A percentile compares a stretch with the other conserved stretches of the same genome.
Evolutionary conservation across 2,113 vertebrate species (phyloP).

Genomic region (Apodemus sylvaticus): DNA sequence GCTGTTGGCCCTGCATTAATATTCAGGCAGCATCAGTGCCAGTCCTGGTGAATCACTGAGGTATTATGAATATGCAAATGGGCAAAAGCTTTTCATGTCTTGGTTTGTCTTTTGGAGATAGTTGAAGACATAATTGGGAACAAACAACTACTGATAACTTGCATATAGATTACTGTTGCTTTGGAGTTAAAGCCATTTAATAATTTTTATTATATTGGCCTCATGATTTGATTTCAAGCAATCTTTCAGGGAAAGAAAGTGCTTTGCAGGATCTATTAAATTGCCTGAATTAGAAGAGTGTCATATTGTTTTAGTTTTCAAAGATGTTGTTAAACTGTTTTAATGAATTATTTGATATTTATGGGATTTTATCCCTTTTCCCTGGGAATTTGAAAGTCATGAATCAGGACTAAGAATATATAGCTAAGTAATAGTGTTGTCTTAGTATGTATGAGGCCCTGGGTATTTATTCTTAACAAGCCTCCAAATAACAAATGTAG

Average conservation of each 20-base stretch:
- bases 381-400: constrained; percentile 15
- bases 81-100: constrained; percentile 78
- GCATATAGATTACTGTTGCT: constrained; percentile 71
- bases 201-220: constrained; percentile 66
- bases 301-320: constrained; percentile 60
- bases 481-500: background rate
- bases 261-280: background rate
- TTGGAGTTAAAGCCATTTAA: constrained; percentile 50
- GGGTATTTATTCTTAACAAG: background rate
- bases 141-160: constrained; percentile 79
- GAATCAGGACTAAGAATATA: background rate
- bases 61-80: constrained; percentile 85
- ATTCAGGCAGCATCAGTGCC: constrained; percentile 79
- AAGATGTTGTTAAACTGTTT: background rate
- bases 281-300: constrained; percentile 42
- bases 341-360: constrained; percentile 11
- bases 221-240: constrained; percentile 66
- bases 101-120: constrained; percentile 81
- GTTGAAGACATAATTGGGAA: constrained; percentile 80
- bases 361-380: background rate
- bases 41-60: constrained; percentile 81
- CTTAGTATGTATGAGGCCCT: background rate
- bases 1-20: constrained; percentile 80
- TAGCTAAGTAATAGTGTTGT: background rate
- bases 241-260: constrained; percentile 42